phyloP scores from a whole-genome alignment of 2,888 invertebrate genomes.

The Tinea semifulvella region DNA sequence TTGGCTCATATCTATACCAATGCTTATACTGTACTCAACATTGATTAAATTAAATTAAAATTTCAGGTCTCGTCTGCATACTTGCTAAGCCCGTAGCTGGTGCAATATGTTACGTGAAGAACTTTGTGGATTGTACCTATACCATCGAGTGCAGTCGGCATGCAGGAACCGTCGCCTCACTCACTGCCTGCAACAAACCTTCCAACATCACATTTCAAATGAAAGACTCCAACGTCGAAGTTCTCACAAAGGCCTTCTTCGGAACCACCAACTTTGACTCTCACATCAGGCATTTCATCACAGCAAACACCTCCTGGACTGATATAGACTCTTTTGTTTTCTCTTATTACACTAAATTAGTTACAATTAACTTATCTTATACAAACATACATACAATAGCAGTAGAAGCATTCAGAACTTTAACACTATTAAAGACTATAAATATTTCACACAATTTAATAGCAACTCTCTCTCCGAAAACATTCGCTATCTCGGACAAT shows the following conservation, averaged over 20 bases:
- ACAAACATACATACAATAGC: constrained; percentile 33
- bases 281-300: constrained; percentile 35
- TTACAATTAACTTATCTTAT: constrained; percentile 30
- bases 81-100: too few species aligned
- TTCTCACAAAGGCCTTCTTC: constrained; percentile 35
- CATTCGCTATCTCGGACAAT: constrained; percentile 28
- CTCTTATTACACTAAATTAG: constrained; percentile 34
- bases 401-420: constrained; percentile 32
- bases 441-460: constrained; percentile 42
- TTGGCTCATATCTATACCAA: too few species aligned
- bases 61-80: constrained; percentile 1
- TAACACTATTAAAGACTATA: constrained; percentile 27
- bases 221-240: constrained; percentile 22
- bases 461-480: constrained; percentile 24
- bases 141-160: constrained; percentile 30
- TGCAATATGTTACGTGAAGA: constrained; percentile 24
- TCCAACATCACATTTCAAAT: constrained; percentile 36
- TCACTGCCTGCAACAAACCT: constrained; percentile 29
- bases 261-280: constrained; percentile 47
- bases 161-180: constrained; percentile 26
- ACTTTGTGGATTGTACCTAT: constrained; percentile 30
- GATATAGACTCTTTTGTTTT: constrained; percentile 30
- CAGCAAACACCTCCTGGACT: constrained; percentile 31
- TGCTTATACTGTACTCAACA: too few species aligned
- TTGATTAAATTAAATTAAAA: too few species aligned